Evolutionary conservation across 2,113 vertebrate genomes (phyloP).

Genomic region (Eretmochelys imbricata): DNA sequence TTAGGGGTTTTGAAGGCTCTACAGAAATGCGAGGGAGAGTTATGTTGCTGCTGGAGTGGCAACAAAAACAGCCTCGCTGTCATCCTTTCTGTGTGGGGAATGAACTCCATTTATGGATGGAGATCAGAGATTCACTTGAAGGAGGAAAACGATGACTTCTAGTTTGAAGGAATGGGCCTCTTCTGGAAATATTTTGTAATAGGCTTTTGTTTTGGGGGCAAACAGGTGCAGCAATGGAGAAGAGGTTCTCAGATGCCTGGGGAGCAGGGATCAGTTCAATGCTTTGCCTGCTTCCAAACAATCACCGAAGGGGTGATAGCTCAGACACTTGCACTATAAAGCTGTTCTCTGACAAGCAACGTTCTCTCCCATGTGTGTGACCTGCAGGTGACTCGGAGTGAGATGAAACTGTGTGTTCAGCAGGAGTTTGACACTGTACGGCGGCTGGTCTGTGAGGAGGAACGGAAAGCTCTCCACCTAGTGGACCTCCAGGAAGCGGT

Average conservation of each 20-base stretch:
- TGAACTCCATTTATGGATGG: background rate
- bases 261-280: background rate
- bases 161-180: background rate
- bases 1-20: background rate
- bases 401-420: conserved; percentile 84
- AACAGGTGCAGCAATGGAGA: background rate
- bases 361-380: background rate
- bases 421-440: conserved; percentile 86
- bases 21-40: background rate
- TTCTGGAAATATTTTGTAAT: accelerated
- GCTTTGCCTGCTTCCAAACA: background rate
- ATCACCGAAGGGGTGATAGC: background rate
- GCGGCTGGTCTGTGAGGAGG: conserved; percentile 81
- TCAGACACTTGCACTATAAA: background rate
- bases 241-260: background rate
- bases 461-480: conserved; percentile 82
- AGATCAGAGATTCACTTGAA: background rate
- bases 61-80: background rate
- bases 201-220: background rate
- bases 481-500: conserved; percentile 86
- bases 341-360: background rate
- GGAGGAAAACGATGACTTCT: background rate
- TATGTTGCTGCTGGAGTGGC: background rate
- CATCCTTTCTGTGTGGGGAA: too few relatives aligned
- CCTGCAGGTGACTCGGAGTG: conserved; percentile 66